Conservation (phyloP, 2,888 invertebrate species). For the Cheilosia vernalis region DNA sequence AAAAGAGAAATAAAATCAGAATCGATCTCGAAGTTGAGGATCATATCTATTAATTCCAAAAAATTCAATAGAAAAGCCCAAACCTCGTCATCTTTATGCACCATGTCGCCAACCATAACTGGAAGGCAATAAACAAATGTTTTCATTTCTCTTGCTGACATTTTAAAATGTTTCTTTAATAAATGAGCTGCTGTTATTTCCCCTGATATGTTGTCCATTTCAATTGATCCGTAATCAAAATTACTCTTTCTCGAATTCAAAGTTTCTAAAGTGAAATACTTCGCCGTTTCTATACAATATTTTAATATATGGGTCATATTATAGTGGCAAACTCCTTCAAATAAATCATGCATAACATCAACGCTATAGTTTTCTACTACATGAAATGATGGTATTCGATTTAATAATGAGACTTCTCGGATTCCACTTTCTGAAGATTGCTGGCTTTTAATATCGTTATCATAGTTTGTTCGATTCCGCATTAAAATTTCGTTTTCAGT, state of each 20-base stretch:
- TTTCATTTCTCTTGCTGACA: constrained; percentile 77
- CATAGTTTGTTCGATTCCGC: no score
- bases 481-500: no score
- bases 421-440: no score
- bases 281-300: constrained; percentile 65
- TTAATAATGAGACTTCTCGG: no score
- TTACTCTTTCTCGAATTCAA: constrained; percentile 75
- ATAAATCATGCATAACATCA: constrained; percentile 76
- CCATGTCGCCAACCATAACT: constrained; percentile 76
- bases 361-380: constrained; percentile 49
- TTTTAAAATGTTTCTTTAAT: constrained; percentile 53
- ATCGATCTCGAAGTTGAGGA: no score
- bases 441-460: no score
- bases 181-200: constrained; percentile 65
- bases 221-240: constrained; percentile 76
- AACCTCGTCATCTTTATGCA: constrained; percentile 75
- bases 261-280: constrained; percentile 74
- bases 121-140: constrained; percentile 75
- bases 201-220: constrained; percentile 74
- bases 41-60: no score
- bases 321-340: constrained; percentile 75
- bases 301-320: constrained; percentile 71
- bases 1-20: no score
- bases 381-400: no score
- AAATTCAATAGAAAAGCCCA: constrained; percentile 9